A percentile compares a stretch with the other conserved stretches of the same genome.
These are phyloP conservation scores for Cinclus cinclus DNA, from an alignment of 2,113 vertebrate genomes.

Conservation along the genomic window DNA sequence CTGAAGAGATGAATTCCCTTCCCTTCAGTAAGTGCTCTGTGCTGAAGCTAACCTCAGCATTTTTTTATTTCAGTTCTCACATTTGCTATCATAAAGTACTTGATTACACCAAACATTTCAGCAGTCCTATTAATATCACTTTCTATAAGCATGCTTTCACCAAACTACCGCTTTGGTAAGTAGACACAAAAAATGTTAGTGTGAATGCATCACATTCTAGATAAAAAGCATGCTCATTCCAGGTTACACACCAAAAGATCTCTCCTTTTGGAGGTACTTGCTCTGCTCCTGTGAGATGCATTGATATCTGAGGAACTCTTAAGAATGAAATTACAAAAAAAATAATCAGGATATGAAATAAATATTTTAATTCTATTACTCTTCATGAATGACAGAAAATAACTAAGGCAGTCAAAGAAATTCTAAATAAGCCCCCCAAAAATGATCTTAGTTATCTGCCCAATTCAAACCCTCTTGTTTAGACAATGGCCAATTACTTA, in stretches of 20 bases:
- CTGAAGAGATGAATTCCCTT: neutral
- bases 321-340: constrained; percentile 56
- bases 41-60: neutral
- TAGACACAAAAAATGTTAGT: neutral
- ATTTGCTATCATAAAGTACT: neutral
- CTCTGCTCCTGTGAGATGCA: constrained; percentile 74
- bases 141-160: neutral
- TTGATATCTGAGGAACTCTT: constrained; percentile 80
- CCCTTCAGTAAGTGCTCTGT: neutral
- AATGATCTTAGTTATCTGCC: neutral
- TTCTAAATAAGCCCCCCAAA: fast-evolving
- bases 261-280: constrained; percentile 78
- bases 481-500: neutral
- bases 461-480: neutral
- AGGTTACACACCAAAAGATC: constrained; percentile 79
- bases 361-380: neutral
- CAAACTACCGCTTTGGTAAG: neutral
- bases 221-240: neutral
- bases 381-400: neutral
- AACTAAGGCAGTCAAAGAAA: neutral
- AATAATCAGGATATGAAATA: neutral
- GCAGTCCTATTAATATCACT: neutral
- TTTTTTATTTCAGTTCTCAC: neutral
- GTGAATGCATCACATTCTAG: neutral
- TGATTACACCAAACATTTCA: neutral